Evolutionary conservation across 2,113 vertebrate species (phyloP).

Genomic region (Circaetus cinerascens): DNA sequence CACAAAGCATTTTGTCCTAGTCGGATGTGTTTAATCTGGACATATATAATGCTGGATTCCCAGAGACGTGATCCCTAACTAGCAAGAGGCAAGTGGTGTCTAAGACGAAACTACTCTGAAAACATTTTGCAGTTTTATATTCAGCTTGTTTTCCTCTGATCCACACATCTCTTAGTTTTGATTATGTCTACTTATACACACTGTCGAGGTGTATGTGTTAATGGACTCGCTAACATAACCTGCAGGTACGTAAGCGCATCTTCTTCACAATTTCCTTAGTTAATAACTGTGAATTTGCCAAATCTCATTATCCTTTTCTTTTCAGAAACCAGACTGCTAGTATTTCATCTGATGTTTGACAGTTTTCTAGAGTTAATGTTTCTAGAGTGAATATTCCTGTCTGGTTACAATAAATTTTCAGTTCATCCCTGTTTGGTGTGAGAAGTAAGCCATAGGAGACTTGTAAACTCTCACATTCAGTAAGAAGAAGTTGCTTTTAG

Average conservation of each 20-base stretch:
- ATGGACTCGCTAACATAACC: background rate
- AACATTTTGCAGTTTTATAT: background rate
- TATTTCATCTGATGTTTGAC: constrained; percentile 50
- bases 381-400: background rate
- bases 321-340: background rate
- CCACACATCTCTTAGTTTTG: background rate
- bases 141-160: background rate
- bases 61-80: background rate
- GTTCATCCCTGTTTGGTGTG: background rate
- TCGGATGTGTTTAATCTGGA: background rate
- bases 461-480: background rate
- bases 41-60: background rate
- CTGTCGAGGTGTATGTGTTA: background rate
- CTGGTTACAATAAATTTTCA: background rate
- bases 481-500: background rate
- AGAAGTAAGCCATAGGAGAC: background rate
- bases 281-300: background rate
- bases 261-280: background rate
- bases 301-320: background rate
- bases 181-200: background rate
- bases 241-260: background rate
- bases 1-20: background rate
- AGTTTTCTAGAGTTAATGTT: background rate
- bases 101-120: background rate
- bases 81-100: background rate